Evolutionary conservation across 1,140 invertebrate species (phyloP).

Genomic region (Propsilocerus akamusi): DNA sequence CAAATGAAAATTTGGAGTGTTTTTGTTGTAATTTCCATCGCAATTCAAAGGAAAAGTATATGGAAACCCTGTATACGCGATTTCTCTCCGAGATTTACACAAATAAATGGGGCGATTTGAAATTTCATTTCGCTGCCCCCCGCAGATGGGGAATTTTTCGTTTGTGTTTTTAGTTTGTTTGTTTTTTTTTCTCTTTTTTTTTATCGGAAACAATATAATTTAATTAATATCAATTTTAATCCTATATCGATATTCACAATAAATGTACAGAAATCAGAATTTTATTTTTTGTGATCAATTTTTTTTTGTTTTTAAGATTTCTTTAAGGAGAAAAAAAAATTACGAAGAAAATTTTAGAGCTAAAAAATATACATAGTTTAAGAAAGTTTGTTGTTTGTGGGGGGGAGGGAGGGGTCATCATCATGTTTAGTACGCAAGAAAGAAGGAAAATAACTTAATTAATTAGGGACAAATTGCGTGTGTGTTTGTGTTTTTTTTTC

Average conservation of each 20-base stretch:
- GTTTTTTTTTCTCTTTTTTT: background rate
- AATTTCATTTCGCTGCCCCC: background rate
- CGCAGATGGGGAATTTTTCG: background rate
- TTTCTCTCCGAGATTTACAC: background rate
- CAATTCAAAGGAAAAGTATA: background rate
- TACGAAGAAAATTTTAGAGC: background rate
- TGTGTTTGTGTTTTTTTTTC: background rate
- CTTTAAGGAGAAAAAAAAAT: background rate
- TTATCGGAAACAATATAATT: background rate
- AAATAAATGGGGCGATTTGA: background rate
- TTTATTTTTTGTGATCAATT: background rate
- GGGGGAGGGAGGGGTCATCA: too few species aligned
- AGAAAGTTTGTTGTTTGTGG: background rate
- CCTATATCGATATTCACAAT: background rate
- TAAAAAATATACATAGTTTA: background rate
- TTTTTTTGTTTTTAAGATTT: background rate
- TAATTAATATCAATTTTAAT: background rate
- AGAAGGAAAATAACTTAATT: too few species aligned
- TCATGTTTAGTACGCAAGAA: too few species aligned
- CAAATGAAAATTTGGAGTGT: slow-evolving; percentile 1
- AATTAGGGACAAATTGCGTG: too few species aligned
- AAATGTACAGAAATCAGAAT: background rate
- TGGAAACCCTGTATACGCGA: background rate
- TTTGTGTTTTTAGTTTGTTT: background rate
- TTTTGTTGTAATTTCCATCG: background rate